A percentile compares a stretch with the other conserved stretches of the same genome.
These are phyloP conservation scores for Plagodis pulveraria DNA, from an alignment of 2,888 invertebrate species.

Conservation along the genomic window DNA sequence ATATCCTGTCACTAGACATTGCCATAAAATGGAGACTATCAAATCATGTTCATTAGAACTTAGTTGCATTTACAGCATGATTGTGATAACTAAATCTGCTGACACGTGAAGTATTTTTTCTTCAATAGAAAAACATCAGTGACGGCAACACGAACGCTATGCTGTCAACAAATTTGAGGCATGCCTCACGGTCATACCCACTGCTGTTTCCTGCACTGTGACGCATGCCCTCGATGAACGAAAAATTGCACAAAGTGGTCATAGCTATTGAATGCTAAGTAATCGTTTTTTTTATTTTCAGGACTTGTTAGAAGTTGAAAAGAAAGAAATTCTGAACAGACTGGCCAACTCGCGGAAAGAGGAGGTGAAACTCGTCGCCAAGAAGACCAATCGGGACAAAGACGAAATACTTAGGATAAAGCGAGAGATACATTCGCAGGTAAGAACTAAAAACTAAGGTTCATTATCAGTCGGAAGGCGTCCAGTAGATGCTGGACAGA, in stretches of 20 bases:
- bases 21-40: too few species aligned
- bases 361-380: conserved; percentile 94
- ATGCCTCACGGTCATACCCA: neutral
- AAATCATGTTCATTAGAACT: too few species aligned
- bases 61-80: too few species aligned
- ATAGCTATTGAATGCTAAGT: neutral
- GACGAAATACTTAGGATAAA: conserved; percentile 95
- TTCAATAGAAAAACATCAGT: too few species aligned
- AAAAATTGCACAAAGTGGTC: neutral
- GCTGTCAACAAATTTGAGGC: neutral
- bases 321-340: conserved; percentile 88
- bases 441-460: conserved; percentile 30
- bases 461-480: too few species aligned
- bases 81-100: too few species aligned
- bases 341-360: conserved; percentile 93
- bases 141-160: too few species aligned
- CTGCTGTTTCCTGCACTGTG: neutral
- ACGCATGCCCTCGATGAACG: neutral
- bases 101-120: too few species aligned
- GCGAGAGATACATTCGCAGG: conserved; percentile 89
- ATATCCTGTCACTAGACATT: too few species aligned
- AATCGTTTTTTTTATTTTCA: conserved; percentile 33
- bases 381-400: conserved; percentile 95
- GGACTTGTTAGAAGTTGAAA: conserved; percentile 71
- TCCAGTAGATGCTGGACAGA: too few species aligned